Evolutionary conservation across 1,140 invertebrate species (phyloP), one percentile per base, ranked within the genome.

Genomic region (Drosophila pectinifera): DNA sequence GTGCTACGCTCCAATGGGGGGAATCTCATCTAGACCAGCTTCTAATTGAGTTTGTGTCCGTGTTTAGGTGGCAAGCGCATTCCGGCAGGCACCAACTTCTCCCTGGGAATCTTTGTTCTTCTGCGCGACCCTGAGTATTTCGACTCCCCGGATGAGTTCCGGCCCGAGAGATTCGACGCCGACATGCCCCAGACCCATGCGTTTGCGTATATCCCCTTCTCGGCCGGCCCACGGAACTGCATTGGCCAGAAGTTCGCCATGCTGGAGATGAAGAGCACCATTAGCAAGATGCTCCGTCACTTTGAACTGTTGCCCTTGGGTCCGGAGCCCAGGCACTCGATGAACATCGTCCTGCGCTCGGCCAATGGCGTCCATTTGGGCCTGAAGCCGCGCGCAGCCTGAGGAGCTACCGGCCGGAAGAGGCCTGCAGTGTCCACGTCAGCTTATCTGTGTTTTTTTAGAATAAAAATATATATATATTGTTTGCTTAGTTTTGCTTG

Each of bases 191-290:
- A 81, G 38, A 83, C 93, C 20, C 93, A 93, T 78, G 93, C 88
- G 1, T 94, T 92, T 80, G 76, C 93, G 22, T 95, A 93, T 83
- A 92, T 95, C 36, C 95, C 95, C 46, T 96, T 96, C 82, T 94
- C 94, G n/a, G 95, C 94, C 36, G 95, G 95, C 13, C 93, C 92
- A 22, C 92, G 94, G 76, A 95, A 95, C 79, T 96, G 95, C 78
- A 91, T 90, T 93, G 96, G 96, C 64, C 96, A 96, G 91, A 96
- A 95, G 86, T 97, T 97, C 92, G 96, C 96, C 1, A 92, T 96
- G 90, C 90, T 96, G 79, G 96, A 97, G 92, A 92, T 96, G 85
- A 97, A 97, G 92, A 93, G 84, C 31, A 80, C 91, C 5, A 72
- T 93, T 11, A 91, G 91, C 28, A 92, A 92, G 64, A 26, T 93